These are phyloP conservation scores for Rhinopithecus roxellana DNA, from an alignment of 2,113 vertebrate genomes.

Conservation along the genomic window DNA sequence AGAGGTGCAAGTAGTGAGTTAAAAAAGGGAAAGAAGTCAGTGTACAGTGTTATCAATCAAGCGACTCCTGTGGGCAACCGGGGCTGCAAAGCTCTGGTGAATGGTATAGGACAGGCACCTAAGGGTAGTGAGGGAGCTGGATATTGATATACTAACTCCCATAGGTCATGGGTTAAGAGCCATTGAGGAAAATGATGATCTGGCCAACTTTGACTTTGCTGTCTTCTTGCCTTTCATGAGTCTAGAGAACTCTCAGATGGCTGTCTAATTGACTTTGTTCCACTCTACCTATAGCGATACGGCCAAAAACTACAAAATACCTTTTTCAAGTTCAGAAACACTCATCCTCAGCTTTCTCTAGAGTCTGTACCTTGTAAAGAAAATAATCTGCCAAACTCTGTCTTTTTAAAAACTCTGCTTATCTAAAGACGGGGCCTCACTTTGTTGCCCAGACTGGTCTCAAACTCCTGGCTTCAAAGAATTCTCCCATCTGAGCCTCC, in stretches of 20 bases:
- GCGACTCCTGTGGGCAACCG: accelerated
- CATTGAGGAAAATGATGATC: not conserved
- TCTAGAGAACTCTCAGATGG: not conserved
- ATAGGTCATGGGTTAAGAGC: not conserved
- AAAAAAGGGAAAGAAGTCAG: not conserved
- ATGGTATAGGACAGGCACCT: not conserved
- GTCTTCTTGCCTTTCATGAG: not conserved
- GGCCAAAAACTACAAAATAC: not conserved
- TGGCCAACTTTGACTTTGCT: not conserved
- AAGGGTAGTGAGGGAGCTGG: too few species aligned
- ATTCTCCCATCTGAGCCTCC: too few species aligned
- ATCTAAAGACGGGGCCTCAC: too few species aligned
- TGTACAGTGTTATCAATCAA: not conserved
- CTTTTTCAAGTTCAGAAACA: not conserved
- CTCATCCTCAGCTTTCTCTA: not conserved
- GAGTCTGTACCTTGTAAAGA: not conserved
- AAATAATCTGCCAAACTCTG: not conserved
- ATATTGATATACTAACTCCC: too few species aligned
- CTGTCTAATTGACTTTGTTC: accelerated
- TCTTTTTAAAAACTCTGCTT: too few species aligned
- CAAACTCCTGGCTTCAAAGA: too few species aligned
- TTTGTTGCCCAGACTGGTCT: too few species aligned
- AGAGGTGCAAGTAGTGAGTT: not conserved
- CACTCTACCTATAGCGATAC: not conserved
- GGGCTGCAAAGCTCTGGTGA: not conserved